Evolutionary conservation across 1,140 invertebrate genomes (phyloP), one percentile per base, ranked within the genome.

Genomic region (Arion vulgaris): DNA sequence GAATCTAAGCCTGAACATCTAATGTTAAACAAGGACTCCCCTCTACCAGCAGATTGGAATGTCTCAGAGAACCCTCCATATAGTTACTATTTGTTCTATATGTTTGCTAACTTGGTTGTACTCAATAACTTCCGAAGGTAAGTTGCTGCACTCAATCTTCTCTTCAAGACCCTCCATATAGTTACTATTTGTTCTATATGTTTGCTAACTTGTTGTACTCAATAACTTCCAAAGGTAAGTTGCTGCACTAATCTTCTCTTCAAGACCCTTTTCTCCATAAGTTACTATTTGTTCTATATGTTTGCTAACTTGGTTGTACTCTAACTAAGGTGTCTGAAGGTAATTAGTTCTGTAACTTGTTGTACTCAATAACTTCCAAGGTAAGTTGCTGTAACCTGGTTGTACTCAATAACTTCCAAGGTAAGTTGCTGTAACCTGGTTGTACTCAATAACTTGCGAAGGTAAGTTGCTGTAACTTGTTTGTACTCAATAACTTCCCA

Each of bases 1-100:
- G 99, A 99, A 93, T 98, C 97, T 45, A 99, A 99, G 93, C 97
- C 98, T 0, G 98, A 99, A 93, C 97, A 98, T 93, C 96, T 98
- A 32, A 93, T 97, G 82, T 96, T 99, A 91, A 97, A 98, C 90
- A 95, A 95, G 85, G 96, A 98, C 88, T 96, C 96, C 34, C 94
- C 94, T n/a, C 76, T 94, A 15, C 98, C 98, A 0, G 94, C 95
- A 73, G 91, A 96, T 51, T 99, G 98, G 98, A 95, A 93, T 41
- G 95, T 96, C 80, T 93, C 95, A 41, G 98, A 99, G 89, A 99
- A 99, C 94, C 99, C 99, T 13, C 97, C 98, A 0, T 99, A 99
- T 92, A 96, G 95, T 26, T 99, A 99, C 93, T 99, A 99, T 91
- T 95, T 98, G 72, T 99, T 98, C 93, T 99, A 99, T 90, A 99